Evolutionary conservation across 2,113 vertebrate genomes (phyloP), one percentile per base, ranked within the genome.

Genomic region (Danionella cerebrum): DNA sequence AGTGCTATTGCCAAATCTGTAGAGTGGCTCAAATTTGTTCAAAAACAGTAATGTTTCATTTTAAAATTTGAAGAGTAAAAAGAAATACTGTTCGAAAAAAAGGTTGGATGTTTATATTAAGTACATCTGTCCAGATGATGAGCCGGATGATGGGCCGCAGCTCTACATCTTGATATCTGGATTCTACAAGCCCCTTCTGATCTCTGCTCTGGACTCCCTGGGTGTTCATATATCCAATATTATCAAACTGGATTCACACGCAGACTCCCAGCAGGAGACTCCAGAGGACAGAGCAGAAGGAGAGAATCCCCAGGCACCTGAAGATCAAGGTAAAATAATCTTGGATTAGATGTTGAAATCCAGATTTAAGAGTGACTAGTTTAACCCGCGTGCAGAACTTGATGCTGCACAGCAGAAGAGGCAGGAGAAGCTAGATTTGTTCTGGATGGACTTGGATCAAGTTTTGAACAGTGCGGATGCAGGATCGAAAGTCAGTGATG

Each of bases 131-230:
- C 4, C 79, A 98, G 96, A 95, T 38, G 96, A 99, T 69, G 94
- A 98, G 80, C 96, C 96, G 64, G 90, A 90, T 6, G 90, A 93
- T 42, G 96, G 95, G 50, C 91, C 92, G 67, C 89, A 98, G 22
- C 88, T 87, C 79, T 98, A 98, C 79, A 77, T 96, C 76, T 83
- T 98, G 58, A 73, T 97, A 13, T 44, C 89, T 76, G 92, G 90
- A 65, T 96, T 98, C 73, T 71, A 89, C 42, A 84, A 89, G 68
- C 90, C 87, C 11, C 85, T 89, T 48, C 80, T 98, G 6, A 76
- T 96, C 42, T 75, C 70, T 1, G 78, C 87, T 7, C 86, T 98
- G 55, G 78, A 83, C 36, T 81, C 88, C 1, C 80, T 97, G 22
- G 91, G 91, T 13, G 70, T 98, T 25, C 84, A 87, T 14, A 78